Evolutionary conservation across 2,888 invertebrate genomes (phyloP).

Genomic region (Synergus japonicus): DNA sequence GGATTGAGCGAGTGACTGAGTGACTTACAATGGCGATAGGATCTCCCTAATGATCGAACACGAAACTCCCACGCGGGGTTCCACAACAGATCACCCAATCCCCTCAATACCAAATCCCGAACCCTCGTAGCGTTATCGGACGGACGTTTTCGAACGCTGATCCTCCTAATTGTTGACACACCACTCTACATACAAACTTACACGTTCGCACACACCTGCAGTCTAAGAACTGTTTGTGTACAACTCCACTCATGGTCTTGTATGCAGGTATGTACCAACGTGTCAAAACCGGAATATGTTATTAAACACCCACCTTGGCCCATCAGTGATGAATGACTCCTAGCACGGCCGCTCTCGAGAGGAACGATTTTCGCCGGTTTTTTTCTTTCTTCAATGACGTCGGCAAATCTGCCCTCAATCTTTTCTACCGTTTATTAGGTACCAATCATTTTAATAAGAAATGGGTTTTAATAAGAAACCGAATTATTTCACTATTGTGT

Average conservation of each 20-base stretch:
- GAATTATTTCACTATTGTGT: too few species aligned
- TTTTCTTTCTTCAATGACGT: background rate
- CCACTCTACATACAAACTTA: conserved; percentile 58
- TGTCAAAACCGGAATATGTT: conserved; percentile 62
- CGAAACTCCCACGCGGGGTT: conserved; percentile 70
- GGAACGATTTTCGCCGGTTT: background rate
- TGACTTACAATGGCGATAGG: conserved; percentile 73
- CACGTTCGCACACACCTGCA: conserved; percentile 51
- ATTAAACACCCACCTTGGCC: conserved; percentile 59
- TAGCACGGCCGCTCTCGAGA: background rate
- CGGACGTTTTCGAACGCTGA: conserved; percentile 69
- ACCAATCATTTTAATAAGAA: too few species aligned
- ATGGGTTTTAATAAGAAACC: too few species aligned
- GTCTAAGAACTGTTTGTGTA: conserved; percentile 28
- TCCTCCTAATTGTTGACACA: conserved; percentile 75
- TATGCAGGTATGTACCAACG: conserved; percentile 52
- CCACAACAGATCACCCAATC: conserved; percentile 44
- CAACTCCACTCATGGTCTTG: conserved; percentile 42
- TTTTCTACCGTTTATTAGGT: too few species aligned
- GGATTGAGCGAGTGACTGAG: conserved; percentile 70
- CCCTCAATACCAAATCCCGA: conserved; percentile 60
- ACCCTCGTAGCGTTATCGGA: conserved; percentile 67
- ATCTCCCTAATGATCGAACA: conserved; percentile 76
- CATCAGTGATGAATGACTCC: conserved; percentile 43
- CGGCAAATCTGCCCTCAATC: background rate